Evolutionary conservation across 64 coral and sea anemone genomes (phyloP).

Genomic region (Montipora foliosa): DNA sequence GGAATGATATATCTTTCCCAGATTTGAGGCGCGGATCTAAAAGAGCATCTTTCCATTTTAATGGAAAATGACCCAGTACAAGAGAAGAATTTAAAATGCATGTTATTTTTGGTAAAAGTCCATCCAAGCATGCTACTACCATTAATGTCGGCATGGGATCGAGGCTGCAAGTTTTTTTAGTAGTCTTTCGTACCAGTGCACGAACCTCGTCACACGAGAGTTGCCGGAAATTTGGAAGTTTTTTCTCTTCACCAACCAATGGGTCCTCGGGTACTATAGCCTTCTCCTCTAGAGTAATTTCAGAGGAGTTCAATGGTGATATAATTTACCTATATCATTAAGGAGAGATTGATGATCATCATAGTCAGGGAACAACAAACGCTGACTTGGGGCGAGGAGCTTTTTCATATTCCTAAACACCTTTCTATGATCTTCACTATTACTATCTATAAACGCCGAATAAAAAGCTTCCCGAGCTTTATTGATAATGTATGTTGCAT

Average conservation of each 20-base stretch:
- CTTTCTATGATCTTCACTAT: slow-evolving; percentile 70
- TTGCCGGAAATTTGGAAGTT: slow-evolving; percentile 29
- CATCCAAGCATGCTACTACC: slow-evolving; percentile 49
- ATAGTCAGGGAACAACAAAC: slow-evolving; percentile 60
- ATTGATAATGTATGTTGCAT: slow-evolving; percentile 70
- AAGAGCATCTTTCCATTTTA: slow-evolving; percentile 38
- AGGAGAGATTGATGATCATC: slow-evolving; percentile 40
- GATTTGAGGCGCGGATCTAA: too few species aligned
- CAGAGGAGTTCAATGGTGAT: slow-evolving; percentile 10
- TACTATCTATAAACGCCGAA: slow-evolving; percentile 59
- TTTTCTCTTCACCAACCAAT: slow-evolving; percentile 13
- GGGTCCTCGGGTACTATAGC: slow-evolving; percentile 44
- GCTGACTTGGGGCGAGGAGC: slow-evolving; percentile 62
- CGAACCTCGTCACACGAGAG: slow-evolving; percentile 61
- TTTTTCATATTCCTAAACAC: slow-evolving; percentile 71
- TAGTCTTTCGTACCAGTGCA: slow-evolving; percentile 31
- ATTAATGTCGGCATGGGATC: slow-evolving; percentile 69
- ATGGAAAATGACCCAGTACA: slow-evolving; percentile 20
- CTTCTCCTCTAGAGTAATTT: neutral
- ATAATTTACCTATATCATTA: slow-evolving; percentile 72
- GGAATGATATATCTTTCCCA: too few species aligned
- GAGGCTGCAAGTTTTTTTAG: slow-evolving; percentile 68
- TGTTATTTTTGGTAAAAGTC: slow-evolving; percentile 35
- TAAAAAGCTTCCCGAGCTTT: slow-evolving; percentile 76
- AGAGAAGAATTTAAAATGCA: slow-evolving; percentile 61